phyloP scores from a whole-genome alignment of 2,797 vertebrate species.

The Silurus lanzhouensis region DNA sequence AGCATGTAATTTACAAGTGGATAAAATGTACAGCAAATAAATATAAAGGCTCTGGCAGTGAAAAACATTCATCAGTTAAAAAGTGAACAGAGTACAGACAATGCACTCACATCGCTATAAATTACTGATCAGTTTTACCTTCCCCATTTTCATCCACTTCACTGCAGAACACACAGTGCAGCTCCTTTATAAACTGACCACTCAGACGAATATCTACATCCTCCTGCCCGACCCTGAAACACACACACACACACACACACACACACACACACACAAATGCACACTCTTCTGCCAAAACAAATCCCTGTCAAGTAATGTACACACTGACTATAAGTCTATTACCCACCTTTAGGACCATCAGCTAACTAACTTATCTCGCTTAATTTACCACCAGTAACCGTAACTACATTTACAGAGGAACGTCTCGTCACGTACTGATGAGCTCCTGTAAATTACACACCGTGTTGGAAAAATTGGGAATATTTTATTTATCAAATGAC shows the following conservation, averaged over 20 bases:
- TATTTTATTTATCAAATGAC: not conserved
- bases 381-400: not conserved
- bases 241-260: conserved; percentile 18
- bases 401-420: not conserved
- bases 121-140: conserved; percentile 64
- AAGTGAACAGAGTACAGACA: not conserved
- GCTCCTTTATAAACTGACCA: conserved; percentile 85
- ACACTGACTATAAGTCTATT: not conserved
- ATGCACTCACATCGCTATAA: not conserved
- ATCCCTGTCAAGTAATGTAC: not conserved
- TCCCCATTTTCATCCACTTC: conserved; percentile 76
- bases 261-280: conserved; percentile 1
- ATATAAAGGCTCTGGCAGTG: too few relatives aligned
- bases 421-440: not conserved
- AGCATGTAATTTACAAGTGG: too few relatives aligned
- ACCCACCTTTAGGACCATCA: not conserved
- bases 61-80: not conserved
- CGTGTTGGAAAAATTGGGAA: not conserved
- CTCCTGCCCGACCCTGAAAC: conserved; percentile 80
- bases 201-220: conserved; percentile 84
- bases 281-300: not conserved
- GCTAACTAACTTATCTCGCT: not conserved
- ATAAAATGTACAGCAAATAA: not conserved
- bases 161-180: conserved; percentile 83
- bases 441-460: not conserved